Evolutionary conservation across 1,140 invertebrate species (phyloP).

Genomic region (Cataglyphis hispanica): DNA sequence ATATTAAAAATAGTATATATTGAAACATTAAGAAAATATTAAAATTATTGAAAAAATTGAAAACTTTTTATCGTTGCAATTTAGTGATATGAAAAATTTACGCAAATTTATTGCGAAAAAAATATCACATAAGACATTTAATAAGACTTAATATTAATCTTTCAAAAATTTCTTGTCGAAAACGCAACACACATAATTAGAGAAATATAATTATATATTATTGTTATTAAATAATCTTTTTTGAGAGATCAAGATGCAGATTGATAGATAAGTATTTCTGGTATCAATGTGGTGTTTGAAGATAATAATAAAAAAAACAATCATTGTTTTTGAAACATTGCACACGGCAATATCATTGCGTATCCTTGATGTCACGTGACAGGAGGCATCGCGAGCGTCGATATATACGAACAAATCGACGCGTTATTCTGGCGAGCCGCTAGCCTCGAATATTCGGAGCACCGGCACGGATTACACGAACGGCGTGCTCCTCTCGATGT

Average conservation of each 20-base stretch:
- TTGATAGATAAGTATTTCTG: not conserved
- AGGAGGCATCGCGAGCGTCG: not conserved
- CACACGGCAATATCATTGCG: not conserved
- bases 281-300: not conserved
- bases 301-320: not conserved
- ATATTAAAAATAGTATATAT: not conserved
- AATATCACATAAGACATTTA: not conserved
- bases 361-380: not conserved
- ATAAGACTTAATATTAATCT: not conserved
- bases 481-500: slow-evolving; percentile 14
- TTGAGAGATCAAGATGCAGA: not conserved
- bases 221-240: not conserved
- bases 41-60: not conserved
- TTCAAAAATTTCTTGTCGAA: not conserved
- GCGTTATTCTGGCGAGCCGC: slow-evolving; percentile 14
- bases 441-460: slow-evolving; percentile 45
- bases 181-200: not conserved
- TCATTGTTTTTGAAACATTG: not conserved
- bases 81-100: not conserved
- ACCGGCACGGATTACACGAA: slow-evolving; percentile 47
- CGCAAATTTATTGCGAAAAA: not conserved
- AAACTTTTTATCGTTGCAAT: not conserved
- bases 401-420: not conserved
- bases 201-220: not conserved
- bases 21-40: not conserved